These are phyloP conservation scores for Melinaea menophilus DNA, from an alignment of 2,888 invertebrate species.

Conservation along the genomic window DNA sequence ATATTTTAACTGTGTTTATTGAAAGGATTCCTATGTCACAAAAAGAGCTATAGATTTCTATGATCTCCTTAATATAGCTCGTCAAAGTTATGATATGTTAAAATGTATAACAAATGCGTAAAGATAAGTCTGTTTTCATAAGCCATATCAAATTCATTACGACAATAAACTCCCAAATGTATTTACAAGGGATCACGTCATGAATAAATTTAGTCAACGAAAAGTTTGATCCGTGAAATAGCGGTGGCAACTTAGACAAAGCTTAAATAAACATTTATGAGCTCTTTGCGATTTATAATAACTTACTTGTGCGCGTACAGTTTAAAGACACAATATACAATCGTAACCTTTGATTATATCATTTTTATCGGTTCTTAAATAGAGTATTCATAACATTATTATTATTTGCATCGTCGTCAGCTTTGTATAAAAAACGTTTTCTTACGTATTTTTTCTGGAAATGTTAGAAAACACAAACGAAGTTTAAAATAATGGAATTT, in stretches of 20 bases:
- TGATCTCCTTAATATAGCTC: slow-evolving; percentile 33
- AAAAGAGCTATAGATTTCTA: slow-evolving; percentile 44
- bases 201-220: slow-evolving; percentile 73
- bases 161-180: slow-evolving; percentile 75
- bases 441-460: too few species aligned
- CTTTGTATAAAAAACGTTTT: too few species aligned
- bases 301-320: slow-evolving; percentile 4
- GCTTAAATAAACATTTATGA: slow-evolving; percentile 41
- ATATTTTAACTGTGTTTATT: too few species aligned
- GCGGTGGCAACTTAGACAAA: slow-evolving; percentile 61
- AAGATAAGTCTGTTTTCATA: slow-evolving; percentile 64
- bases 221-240: slow-evolving; percentile 74
- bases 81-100: slow-evolving; percentile 16
- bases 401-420: too few species aligned
- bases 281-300: slow-evolving; percentile 16
- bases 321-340: not conserved
- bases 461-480: too few species aligned
- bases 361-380: too few species aligned
- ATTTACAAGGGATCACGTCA: slow-evolving; percentile 75
- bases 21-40: too few species aligned
- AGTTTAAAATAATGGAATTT: too few species aligned
- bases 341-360: not conserved
- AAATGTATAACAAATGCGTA: slow-evolving; percentile 37
- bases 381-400: too few species aligned
- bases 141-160: slow-evolving; percentile 76